phyloP scores from a whole-genome alignment of 2,113 vertebrate genomes.

The Xenopus laevis region DNA sequence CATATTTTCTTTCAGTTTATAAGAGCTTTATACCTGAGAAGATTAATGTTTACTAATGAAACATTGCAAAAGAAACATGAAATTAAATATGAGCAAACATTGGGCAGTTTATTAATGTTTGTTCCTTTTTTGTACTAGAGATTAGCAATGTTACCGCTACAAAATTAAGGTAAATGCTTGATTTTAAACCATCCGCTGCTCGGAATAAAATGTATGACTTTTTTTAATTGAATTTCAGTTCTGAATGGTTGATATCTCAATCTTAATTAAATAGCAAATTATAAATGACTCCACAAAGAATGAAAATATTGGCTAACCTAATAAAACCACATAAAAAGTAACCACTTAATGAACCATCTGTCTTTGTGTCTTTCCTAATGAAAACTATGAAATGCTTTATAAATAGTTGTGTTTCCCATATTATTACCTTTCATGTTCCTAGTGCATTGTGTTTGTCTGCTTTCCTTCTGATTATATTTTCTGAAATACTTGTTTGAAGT shows the following conservation, averaged over 20 bases:
- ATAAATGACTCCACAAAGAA: slow-evolving; percentile 33
- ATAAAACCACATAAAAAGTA: slow-evolving; percentile 27
- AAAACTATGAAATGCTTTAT: slow-evolving; percentile 50
- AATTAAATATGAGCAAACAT: slow-evolving; percentile 8
- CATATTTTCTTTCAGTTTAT: too few species aligned
- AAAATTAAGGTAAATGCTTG: slow-evolving; percentile 26
- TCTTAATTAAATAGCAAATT: slow-evolving; percentile 41
- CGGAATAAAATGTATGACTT: slow-evolving; percentile 30
- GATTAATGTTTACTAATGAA: slow-evolving; percentile 6
- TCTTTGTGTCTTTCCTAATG: slow-evolving; percentile 47
- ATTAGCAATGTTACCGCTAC: neutral
- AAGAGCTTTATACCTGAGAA: neutral
- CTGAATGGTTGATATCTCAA: slow-evolving; percentile 35
- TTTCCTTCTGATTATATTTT: slow-evolving; percentile 56
- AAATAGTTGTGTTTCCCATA: slow-evolving; percentile 49
- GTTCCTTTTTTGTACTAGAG: neutral
- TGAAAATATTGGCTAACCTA: slow-evolving; percentile 31
- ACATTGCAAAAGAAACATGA: slow-evolving; percentile 4
- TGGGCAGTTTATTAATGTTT: neutral
- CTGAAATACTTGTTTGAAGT: slow-evolving; percentile 60
- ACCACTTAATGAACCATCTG: slow-evolving; percentile 12
- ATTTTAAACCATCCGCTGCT: neutral
- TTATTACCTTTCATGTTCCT: slow-evolving; percentile 57
- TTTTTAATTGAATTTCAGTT: slow-evolving; percentile 39
- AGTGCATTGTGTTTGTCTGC: slow-evolving; percentile 54